Percentiles rank a stretch among this genome's conserved stretches.
Conservation (phyloP, 2,888 invertebrate genomes). For the Phengaris arion region DNA sequence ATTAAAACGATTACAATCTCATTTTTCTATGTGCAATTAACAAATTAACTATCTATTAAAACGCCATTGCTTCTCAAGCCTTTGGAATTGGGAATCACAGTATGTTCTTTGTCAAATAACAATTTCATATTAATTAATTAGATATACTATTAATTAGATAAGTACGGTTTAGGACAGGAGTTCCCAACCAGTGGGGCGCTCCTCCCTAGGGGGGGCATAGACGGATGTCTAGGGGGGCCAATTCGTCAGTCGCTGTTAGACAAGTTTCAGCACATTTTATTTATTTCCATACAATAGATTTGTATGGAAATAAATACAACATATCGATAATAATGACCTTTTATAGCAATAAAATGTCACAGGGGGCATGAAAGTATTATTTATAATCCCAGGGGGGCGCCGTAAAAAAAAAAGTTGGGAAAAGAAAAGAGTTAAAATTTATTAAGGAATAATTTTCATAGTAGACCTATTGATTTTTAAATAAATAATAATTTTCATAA, state of each 20-base stretch:
- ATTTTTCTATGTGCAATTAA: conserved; percentile 75
- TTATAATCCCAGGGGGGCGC: too few relatives aligned
- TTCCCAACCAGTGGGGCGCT: too few relatives aligned
- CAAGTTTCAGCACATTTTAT: too few relatives aligned
- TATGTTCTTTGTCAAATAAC: neutral
- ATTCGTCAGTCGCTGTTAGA: too few relatives aligned
- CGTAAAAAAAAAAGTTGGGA: too few relatives aligned
- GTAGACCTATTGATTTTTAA: neutral
- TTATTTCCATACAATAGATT: too few relatives aligned
- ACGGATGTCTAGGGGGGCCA: too few relatives aligned
- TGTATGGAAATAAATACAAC: too few relatives aligned
- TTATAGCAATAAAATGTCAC: too few relatives aligned
- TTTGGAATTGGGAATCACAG: conserved; percentile 8
- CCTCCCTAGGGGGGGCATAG: too few relatives aligned
- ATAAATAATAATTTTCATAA: neutral
- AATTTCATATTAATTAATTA: neutral
- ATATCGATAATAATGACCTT: too few relatives aligned
- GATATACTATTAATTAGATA: neutral
- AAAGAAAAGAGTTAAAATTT: neutral
- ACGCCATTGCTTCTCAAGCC: neutral
- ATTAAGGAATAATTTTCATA: neutral
- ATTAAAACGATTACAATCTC: conserved; percentile 75
- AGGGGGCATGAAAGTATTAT: too few relatives aligned
- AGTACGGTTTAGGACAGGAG: neutral
- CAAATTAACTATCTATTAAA: conserved; percentile 52